These are phyloP conservation scores for Spodoptera frugiperda DNA, from an alignment of 1,140 invertebrate genomes.

Conservation along the genomic window DNA sequence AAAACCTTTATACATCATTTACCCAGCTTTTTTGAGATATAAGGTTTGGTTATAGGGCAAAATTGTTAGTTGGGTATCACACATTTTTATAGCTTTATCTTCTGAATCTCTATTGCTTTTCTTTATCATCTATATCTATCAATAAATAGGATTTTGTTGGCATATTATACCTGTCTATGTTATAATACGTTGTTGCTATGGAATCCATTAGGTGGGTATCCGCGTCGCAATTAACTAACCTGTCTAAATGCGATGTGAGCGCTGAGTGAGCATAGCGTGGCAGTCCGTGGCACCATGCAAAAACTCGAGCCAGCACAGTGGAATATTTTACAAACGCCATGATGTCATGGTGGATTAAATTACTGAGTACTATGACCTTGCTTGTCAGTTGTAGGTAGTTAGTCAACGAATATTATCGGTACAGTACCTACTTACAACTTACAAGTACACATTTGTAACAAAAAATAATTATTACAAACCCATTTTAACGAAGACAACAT, in stretches of 20 bases:
- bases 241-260: slow-evolving; percentile 37
- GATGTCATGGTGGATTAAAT: slow-evolving; percentile 84
- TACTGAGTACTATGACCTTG: slow-evolving; percentile 77
- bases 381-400: slow-evolving; percentile 66
- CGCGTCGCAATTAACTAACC: slow-evolving; percentile 41
- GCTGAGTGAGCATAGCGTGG: slow-evolving; percentile 9
- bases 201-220: slow-evolving; percentile 18
- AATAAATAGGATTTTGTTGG: too few relatives aligned
- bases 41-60: too few relatives aligned
- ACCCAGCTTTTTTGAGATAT: too few relatives aligned
- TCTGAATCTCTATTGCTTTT: too few relatives aligned
- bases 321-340: slow-evolving; percentile 79
- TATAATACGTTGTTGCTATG: slow-evolving; percentile 35
- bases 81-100: too few relatives aligned
- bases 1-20: too few relatives aligned
- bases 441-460: not conserved
- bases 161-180: too few relatives aligned
- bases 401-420: slow-evolving; percentile 47
- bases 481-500: too few relatives aligned
- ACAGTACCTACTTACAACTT: not conserved
- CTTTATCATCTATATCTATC: too few relatives aligned
- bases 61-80: too few relatives aligned
- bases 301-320: slow-evolving; percentile 69
- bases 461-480: too few relatives aligned
- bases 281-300: slow-evolving; percentile 57